Evolutionary conservation across 2,113 vertebrate species (phyloP).

Genomic region (Suncus etruscus): DNA sequence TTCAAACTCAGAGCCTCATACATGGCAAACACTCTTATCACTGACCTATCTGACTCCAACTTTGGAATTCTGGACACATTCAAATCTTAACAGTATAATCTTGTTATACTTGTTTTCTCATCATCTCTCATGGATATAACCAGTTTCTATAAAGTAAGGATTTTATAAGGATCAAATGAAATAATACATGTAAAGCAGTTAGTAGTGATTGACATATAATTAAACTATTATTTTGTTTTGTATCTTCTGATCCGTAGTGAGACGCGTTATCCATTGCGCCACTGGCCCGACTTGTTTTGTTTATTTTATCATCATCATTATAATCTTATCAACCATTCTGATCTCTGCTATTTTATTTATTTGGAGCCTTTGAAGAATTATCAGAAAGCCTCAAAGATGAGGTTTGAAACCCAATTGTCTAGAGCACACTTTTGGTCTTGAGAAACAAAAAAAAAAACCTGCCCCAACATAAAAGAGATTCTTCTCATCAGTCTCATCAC

Average conservation of each 20-base stretch:
- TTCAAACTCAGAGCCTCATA: too few species aligned
- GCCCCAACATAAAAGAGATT: neutral
- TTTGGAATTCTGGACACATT: neutral
- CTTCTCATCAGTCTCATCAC: neutral
- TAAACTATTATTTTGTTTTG: neutral
- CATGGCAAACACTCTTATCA: too few species aligned
- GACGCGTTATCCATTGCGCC: too few species aligned
- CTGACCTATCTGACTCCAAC: neutral
- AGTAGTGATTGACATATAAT: neutral
- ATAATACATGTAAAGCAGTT: neutral
- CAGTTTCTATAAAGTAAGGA: neutral
- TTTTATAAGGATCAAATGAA: conserved; percentile 28
- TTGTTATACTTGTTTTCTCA: neutral
- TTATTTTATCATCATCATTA: conserved; percentile 21
- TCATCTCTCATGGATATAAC: neutral
- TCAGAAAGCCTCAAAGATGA: neutral
- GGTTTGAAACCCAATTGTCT: neutral
- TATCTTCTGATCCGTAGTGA: too few species aligned
- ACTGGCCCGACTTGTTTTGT: neutral
- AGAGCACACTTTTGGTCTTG: neutral
- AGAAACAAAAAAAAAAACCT: neutral
- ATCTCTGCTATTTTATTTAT: neutral
- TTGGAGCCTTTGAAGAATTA: conserved; percentile 18
- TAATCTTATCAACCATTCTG: neutral
- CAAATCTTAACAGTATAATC: neutral